phyloP scores from a whole-genome alignment of 2,113 vertebrate genomes.

The Charadrius vociferus region DNA sequence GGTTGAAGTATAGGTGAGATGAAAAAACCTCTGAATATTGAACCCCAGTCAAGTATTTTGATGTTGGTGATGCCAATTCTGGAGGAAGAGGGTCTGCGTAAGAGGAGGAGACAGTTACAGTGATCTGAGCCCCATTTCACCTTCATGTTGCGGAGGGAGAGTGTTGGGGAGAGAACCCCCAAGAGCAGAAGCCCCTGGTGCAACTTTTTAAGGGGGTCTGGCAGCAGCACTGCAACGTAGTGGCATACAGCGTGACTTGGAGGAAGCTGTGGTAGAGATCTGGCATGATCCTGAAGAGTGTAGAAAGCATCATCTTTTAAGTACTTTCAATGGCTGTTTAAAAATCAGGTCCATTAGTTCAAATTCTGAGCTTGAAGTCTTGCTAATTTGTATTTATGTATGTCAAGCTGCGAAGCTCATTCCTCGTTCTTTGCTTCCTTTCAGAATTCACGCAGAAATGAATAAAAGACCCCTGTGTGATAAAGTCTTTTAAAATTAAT shows the following conservation, averaged over 20 bases:
- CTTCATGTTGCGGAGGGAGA: not conserved
- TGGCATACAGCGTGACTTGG: not conserved
- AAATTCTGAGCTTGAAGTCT: not conserved
- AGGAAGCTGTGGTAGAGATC: not conserved
- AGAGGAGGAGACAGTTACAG: not conserved
- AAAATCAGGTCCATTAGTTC: not conserved
- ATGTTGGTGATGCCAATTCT: not conserved
- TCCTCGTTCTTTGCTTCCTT: not conserved
- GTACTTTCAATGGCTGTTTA: not conserved
- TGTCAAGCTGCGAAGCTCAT: conserved; percentile 11
- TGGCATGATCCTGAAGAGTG: not conserved
- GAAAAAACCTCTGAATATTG: not conserved
- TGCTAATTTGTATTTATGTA: conserved; percentile 6
- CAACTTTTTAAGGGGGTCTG: not conserved
- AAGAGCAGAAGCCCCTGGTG: not conserved
- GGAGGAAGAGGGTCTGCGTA: not conserved
- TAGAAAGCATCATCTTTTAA: not conserved
- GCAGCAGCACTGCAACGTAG: accelerated
- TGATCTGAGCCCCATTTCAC: not conserved
- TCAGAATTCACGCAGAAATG: not conserved
- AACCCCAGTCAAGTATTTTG: not conserved
- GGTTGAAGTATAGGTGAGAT: not conserved
- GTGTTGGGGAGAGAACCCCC: not conserved
- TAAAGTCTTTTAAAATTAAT: conserved; percentile 5
- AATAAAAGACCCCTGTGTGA: not conserved